These are phyloP conservation scores for Leucoraja ocellata DNA, from an alignment of 2,797 vertebrate species.

Conservation along the genomic window DNA sequence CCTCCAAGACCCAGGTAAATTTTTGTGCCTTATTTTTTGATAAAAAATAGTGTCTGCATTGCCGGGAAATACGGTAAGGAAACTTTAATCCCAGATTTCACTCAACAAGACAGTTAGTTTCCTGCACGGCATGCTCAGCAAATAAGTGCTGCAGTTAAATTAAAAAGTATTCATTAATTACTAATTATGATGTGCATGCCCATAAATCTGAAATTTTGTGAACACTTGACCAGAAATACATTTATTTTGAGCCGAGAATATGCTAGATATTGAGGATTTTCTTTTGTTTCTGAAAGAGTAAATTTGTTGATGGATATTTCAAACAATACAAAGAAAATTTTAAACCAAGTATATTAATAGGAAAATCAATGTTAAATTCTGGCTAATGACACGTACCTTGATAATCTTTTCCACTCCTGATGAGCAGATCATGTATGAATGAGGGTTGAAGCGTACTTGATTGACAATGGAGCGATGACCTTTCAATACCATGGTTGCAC, in stretches of 20 bases:
- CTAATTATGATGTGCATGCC: not conserved
- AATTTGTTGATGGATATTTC: not conserved
- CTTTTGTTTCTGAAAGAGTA: not conserved
- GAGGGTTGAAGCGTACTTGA: constrained; percentile 95
- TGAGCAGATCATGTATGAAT: constrained; percentile 98
- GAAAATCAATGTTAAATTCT: too few species aligned
- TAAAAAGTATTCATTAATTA: not conserved
- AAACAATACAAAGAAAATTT: not conserved
- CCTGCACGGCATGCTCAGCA: not conserved
- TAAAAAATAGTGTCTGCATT: too few species aligned
- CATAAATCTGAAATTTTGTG: not conserved
- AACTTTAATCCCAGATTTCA: not conserved
- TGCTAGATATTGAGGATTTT: not conserved
- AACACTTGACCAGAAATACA: not conserved
- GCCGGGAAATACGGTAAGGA: not conserved
- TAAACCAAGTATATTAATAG: not conserved
- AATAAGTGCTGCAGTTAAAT: not conserved
- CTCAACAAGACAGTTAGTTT: not conserved
- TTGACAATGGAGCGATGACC: constrained; percentile 97
- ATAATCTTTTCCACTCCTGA: constrained; percentile 98
- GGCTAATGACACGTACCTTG: constrained; percentile 68
- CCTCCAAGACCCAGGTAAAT: too few species aligned
- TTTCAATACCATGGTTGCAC: constrained; percentile 94
- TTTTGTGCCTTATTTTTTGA: too few species aligned
- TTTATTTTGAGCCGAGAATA: not conserved